phyloP scores from a whole-genome alignment of 2,113 vertebrate species.

The Pseudopipra pipra region DNA sequence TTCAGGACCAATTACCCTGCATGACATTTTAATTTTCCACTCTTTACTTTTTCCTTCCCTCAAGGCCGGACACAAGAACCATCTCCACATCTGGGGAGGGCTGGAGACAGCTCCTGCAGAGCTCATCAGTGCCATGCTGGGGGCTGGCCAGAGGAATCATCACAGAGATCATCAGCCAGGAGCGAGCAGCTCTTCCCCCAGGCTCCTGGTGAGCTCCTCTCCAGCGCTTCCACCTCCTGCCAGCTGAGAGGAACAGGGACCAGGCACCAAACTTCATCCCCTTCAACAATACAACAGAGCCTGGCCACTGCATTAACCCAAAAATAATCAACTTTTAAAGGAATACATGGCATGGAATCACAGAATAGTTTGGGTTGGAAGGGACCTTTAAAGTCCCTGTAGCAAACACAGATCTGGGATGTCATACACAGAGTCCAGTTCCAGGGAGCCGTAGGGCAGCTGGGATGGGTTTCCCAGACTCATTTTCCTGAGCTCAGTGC shows the following conservation, averaged over 20 bases:
- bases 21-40: constrained; percentile 19
- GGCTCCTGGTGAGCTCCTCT: not conserved
- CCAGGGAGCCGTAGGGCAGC: not conserved
- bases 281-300: not conserved
- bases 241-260: not conserved
- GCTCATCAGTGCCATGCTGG: not conserved
- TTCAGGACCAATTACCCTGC: not conserved
- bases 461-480: not conserved
- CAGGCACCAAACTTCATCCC: not conserved
- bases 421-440: not conserved
- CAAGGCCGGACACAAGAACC: not conserved
- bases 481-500: not conserved
- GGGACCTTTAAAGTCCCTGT: not conserved
- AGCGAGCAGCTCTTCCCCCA: not conserved
- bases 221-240: not conserved
- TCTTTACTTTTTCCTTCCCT: not conserved
- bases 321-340: not conserved
- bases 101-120: not conserved
- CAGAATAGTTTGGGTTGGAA: not conserved
- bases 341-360: not conserved
- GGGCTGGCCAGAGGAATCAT: not conserved
- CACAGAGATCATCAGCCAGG: not conserved
- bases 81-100: not conserved
- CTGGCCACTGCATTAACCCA: not conserved
- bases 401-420: not conserved